Base-by-base conservation (phyloP, 2,113 vertebrate species). In the Rhegmatorhina hoffmannsi region DNA sequence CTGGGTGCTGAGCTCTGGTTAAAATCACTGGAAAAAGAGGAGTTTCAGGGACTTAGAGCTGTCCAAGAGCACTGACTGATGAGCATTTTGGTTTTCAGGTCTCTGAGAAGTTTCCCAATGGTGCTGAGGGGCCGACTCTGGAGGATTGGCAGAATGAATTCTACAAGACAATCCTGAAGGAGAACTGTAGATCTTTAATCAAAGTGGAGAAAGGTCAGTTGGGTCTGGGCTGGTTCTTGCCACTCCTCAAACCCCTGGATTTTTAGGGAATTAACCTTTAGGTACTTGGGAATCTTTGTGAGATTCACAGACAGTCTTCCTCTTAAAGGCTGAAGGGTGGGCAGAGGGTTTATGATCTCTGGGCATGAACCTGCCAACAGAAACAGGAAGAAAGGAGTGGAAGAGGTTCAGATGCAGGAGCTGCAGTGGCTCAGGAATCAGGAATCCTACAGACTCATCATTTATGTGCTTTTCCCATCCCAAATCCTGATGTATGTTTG, bases 81-180 rank as follows among this genome's bases (percentile, higher is more conserved):
- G 46, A n/a, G 17, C 19, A 1, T 62, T 92, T 80, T 43, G 36
- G 12, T 56, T 72, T 97, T 53, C 26, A 97, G 97, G 84, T 53
- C 16, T 44, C 93, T 21, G 60, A 16, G 40, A 53, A 58, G 0
- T 68, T 83, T 17, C 95, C 43, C 38, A 33, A 83, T 17, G 69
- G 64, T 1, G 95, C 95, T 5, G 17, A 8, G 40, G 64, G 79
- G 70, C 78, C 58, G 7, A 40, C 52, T 8, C 58, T 75, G 59
- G 47, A 76, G 55, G 92, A 79, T 0, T 23, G 75, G 58, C 87
- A 76, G 56, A 76, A 87, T 7, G 86, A 79, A 2, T 79, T 94
- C 28, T 50, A n/a, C 19, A 63, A 79, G 75, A 59, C 26, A 1
- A 19, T 59, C 80, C 55, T 76, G 28, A 88, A 95, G 83, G 66